A percentile compares a stretch with the other conserved stretches of the same genome.
Conservation (phyloP, 2,888 invertebrate genomes). For the Elgonia sp. region DNA sequence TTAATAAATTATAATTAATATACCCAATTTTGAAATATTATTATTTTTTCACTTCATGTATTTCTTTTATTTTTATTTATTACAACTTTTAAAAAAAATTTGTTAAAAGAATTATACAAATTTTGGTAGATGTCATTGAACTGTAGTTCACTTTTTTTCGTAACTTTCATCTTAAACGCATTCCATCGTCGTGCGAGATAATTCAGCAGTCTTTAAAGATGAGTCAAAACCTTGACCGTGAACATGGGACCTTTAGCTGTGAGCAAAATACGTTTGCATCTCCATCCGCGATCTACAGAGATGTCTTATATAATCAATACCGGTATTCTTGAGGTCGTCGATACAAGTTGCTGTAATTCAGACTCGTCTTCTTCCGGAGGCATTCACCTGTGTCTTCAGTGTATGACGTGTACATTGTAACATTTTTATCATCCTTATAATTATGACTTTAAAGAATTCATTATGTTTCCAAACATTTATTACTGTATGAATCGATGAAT, state of each 20-base stretch:
- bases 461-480: too few species aligned
- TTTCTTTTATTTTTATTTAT: too few species aligned
- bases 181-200: constrained; percentile 68
- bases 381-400: constrained; percentile 62
- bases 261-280: constrained; percentile 79
- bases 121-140: too few species aligned
- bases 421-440: too few species aligned
- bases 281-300: constrained; percentile 78
- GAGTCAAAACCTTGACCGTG: constrained; percentile 83
- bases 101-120: too few species aligned
- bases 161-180: constrained; percentile 56
- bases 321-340: constrained; percentile 77
- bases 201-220: constrained; percentile 80
- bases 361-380: constrained; percentile 73
- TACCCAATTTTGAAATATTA: too few species aligned
- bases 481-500: too few species aligned
- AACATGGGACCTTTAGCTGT: constrained; percentile 76
- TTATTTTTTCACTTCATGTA: too few species aligned
- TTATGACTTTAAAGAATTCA: too few species aligned
- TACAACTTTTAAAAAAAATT: too few species aligned
- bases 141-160: constrained; percentile 20
- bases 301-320: constrained; percentile 76
- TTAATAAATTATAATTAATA: too few species aligned
- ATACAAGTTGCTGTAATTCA: constrained; percentile 62
- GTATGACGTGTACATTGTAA: neutral